Evolutionary conservation across 2,797 vertebrate genomes (phyloP).

Genomic region (Stomatorhinus walkeri): DNA sequence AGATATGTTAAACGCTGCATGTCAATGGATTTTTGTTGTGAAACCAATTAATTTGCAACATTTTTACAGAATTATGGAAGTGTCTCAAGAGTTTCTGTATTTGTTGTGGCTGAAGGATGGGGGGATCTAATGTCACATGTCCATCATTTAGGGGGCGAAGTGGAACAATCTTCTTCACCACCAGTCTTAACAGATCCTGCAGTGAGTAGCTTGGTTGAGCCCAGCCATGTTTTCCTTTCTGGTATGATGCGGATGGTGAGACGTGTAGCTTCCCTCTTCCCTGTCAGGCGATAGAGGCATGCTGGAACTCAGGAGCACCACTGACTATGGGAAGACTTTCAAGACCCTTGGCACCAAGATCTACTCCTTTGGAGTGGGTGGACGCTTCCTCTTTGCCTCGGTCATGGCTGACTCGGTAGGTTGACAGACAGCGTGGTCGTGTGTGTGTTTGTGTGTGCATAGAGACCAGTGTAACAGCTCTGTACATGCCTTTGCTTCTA

Average conservation of each 20-base stretch:
- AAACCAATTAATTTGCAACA: not conserved
- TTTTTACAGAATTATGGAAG: not conserved
- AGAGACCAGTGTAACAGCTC: not conserved
- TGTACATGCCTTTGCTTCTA: not conserved
- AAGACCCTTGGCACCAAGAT: conserved; percentile 75
- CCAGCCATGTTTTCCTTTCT: not conserved
- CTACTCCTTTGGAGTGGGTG: conserved; percentile 85
- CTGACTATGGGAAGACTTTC: conserved; percentile 69
- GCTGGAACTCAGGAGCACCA: conserved; percentile 72
- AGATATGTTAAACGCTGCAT: not conserved
- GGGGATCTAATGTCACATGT: not conserved
- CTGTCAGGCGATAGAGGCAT: conserved; percentile 70
- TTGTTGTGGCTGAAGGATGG: not conserved
- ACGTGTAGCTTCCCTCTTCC: not conserved
- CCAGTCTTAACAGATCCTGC: conserved; percentile 77
- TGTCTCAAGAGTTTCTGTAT: not conserved
- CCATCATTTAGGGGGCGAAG: conserved; percentile 65
- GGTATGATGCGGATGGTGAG: not conserved
- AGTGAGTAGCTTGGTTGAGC: conserved; percentile 64
- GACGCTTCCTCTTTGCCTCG: conserved; percentile 85
- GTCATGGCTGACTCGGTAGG: conserved; percentile 80
- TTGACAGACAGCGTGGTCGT: not conserved
- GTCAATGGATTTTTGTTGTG: not conserved
- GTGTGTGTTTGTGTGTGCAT: not conserved
- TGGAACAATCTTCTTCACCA: conserved; percentile 75